phyloP scores from a whole-genome alignment of 1,140 invertebrate genomes.

The Paramacrobiotus metropolitanus region DNA sequence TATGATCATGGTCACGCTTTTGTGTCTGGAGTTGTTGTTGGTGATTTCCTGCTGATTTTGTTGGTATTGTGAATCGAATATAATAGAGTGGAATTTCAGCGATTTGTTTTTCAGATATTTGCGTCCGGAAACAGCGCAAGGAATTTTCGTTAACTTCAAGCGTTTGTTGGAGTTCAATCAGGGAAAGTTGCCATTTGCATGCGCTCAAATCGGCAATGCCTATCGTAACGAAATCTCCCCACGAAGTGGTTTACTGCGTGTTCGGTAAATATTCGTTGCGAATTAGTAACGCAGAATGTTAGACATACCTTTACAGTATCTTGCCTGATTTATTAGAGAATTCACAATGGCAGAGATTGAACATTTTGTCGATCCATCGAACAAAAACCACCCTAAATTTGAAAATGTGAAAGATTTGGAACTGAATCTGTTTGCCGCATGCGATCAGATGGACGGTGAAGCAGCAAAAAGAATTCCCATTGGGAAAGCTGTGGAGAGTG shows the following conservation, averaged over 20 bases:
- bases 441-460: constrained; percentile 63
- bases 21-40: too few relatives aligned
- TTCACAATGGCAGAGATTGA: constrained; percentile 99
- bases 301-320: background rate
- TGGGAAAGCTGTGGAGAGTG: constrained; percentile 22
- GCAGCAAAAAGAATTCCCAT: constrained; percentile 18
- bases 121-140: constrained; percentile 93
- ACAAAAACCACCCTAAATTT: constrained; percentile 82
- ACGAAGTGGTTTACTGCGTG: constrained; percentile 75
- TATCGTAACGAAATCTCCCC: constrained; percentile 99
- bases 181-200: constrained; percentile 84
- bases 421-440: constrained; percentile 68
- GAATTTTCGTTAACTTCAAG: constrained; percentile 98
- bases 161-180: constrained; percentile 88
- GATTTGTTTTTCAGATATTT: constrained; percentile 52
- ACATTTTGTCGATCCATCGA: constrained; percentile 81
- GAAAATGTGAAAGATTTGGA: constrained; percentile 40
- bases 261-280: constrained; percentile 29
- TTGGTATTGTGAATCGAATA: too few relatives aligned
- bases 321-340: constrained; percentile 31
- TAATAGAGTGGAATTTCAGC: too few relatives aligned
- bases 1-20: too few relatives aligned
- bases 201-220: constrained; percentile 87
- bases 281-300: background rate
- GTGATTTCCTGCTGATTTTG: too few relatives aligned